These are phyloP conservation scores for Elephantulus edwardii DNA, from an alignment of 2,113 vertebrate species.

Conservation along the genomic window DNA sequence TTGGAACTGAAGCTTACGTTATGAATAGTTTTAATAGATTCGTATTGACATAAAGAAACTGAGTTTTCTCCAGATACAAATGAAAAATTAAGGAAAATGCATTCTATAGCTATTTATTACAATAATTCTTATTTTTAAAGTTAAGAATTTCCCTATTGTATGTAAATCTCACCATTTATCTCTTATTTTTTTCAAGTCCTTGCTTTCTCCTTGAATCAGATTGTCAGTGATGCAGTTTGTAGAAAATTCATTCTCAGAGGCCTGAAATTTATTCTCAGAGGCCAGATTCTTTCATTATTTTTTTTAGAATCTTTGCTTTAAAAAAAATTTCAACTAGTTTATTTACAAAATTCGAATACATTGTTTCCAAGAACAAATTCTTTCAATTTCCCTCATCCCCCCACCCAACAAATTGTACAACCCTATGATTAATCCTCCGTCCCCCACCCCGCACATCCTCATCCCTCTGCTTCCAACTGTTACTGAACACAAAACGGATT, in stretches of 20 bases:
- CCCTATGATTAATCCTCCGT: too few relatives aligned
- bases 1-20: conserved; percentile 19
- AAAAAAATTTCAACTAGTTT: too few relatives aligned
- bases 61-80: neutral
- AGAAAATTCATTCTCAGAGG: neutral
- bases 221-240: conserved; percentile 5
- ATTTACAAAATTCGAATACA: too few relatives aligned
- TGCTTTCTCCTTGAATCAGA: conserved; percentile 14
- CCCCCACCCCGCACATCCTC: too few relatives aligned
- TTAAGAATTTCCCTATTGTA: conserved; percentile 29
- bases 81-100: neutral
- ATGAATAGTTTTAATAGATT: conserved; percentile 19
- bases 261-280: too few relatives aligned
- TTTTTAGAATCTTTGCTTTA: too few relatives aligned
- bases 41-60: neutral
- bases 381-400: too few relatives aligned
- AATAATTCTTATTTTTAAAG: conserved; percentile 46
- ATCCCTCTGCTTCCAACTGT: too few relatives aligned
- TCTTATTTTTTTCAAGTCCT: conserved; percentile 3
- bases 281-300: too few relatives aligned
- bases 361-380: too few relatives aligned
- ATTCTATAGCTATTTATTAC: neutral
- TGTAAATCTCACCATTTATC: conserved; percentile 5
- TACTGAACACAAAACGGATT: too few relatives aligned
- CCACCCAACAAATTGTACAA: too few relatives aligned